Evolutionary conservation across 2,888 invertebrate species (phyloP), one percentile per base, ranked within the genome.

Genomic region (Chloroclysta siterata): DNA sequence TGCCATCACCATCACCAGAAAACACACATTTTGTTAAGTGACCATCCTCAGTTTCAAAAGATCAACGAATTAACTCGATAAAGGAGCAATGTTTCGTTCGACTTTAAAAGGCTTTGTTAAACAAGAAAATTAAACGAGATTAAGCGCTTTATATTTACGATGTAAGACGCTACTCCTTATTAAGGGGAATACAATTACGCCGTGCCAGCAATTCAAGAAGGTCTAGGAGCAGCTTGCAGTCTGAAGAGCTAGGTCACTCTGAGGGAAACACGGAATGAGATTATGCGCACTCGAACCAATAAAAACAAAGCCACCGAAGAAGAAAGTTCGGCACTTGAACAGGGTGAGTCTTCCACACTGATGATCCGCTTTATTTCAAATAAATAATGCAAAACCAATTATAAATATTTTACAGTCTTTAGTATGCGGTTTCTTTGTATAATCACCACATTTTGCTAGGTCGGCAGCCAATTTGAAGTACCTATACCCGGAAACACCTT

Each of bases 101-200:
- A 48, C 63, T 59, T 60, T 62, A 65, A 55, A 59, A 73, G 73
- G 73, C 80, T 81, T 78, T 78, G 83, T 83, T n/a, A 84, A 85
- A 85, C 83, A 86, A 84, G 78, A 80, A 85, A 87, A 85, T 85
- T 80, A 83, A 85, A 83, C 75, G 75, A 76, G 82, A 86, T 87
- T 81, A 85, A 86, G 78, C 74, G 79, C 79, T 83, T 86, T 85
- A 83, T 86, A 85, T 87, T 86, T 86, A 85, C 85, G 85, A 86
- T 81, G 82, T 83, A 83, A 85, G 81, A 80, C 79, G 82, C 79
- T 82, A 77, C 80, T 85, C 80, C 83, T 85, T 84, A 86, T 83
- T 86, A 86, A 84, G 80, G 78, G 78, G 80, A 87, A 87, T 85
- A 89, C 88, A 88, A 89, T 89, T 89, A 88, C 84, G 81, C 85